Conservation (phyloP, 2,888 invertebrate genomes). For the Rhabditoides inermis region DNA sequence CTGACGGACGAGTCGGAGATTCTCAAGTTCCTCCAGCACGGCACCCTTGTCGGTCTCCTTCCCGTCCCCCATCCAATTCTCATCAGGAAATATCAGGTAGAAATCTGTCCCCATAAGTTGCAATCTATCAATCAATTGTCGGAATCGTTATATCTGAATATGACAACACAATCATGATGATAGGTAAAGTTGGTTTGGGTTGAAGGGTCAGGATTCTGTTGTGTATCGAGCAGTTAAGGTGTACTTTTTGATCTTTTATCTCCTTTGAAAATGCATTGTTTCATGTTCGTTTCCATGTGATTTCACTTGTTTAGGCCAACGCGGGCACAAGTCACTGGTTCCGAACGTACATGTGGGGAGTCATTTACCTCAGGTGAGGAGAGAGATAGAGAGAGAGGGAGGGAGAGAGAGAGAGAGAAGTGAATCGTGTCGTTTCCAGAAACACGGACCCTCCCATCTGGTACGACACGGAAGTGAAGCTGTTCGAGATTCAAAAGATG, state of each 20-base stretch:
- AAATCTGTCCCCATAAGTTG: too few relatives aligned
- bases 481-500: slow-evolving; percentile 82
- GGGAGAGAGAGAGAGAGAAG: not conserved
- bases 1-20: slow-evolving; percentile 98
- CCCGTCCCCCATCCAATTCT: slow-evolving; percentile 98
- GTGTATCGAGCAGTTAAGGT: too few relatives aligned
- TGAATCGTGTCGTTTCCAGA: slow-evolving; percentile 58
- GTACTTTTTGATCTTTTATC: too few relatives aligned
- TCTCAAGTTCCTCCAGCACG: slow-evolving; percentile 93
- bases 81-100: slow-evolving; percentile 95
- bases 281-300: too few relatives aligned
- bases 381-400: not conserved
- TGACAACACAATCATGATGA: too few relatives aligned
- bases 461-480: slow-evolving; percentile 97
- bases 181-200: too few relatives aligned
- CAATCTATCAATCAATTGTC: too few relatives aligned
- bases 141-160: too few relatives aligned
- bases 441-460: slow-evolving; percentile 97
- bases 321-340: slow-evolving; percentile 98
- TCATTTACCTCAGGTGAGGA: slow-evolving; percentile 80
- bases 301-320: too few relatives aligned
- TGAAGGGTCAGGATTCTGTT: not conserved
- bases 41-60: slow-evolving; percentile 87
- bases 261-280: too few relatives aligned
- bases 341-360: slow-evolving; percentile 98